Conservation (phyloP, 2,113 vertebrate species). For the Laticauda colubrina region DNA sequence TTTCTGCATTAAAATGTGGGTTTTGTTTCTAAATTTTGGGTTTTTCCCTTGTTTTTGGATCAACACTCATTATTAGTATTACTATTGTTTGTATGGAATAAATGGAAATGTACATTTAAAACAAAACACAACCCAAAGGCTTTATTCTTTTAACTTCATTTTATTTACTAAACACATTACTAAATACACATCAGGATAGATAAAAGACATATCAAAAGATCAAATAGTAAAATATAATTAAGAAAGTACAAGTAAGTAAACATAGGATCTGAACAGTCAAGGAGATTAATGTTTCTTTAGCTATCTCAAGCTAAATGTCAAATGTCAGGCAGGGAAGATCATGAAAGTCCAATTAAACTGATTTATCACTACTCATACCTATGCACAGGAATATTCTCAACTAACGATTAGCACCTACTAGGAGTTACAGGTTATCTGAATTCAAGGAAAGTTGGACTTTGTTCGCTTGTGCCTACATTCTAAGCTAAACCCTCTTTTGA, state of each 20-base stretch:
- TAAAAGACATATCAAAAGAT: not conserved
- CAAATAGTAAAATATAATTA: not conserved
- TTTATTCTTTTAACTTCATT: not conserved
- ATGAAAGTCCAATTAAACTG: not conserved
- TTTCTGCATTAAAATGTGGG: not conserved
- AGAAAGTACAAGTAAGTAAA: not conserved
- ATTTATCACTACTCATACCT: not conserved
- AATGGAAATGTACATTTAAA: not conserved
- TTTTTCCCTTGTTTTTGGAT: not conserved
- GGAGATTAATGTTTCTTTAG: not conserved
- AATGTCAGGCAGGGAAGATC: not conserved
- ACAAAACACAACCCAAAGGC: not conserved
- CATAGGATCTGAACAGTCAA: not conserved
- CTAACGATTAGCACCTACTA: not conserved
- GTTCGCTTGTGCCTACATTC: not conserved
- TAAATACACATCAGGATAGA: not conserved
- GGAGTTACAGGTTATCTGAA: not conserved
- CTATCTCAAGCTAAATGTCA: not conserved
- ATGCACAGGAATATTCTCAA: not conserved
- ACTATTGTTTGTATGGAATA: not conserved
- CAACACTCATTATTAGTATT: not conserved
- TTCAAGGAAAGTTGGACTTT: not conserved
- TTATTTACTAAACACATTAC: not conserved
- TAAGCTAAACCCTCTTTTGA: not conserved
- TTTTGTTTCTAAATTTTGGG: not conserved